phyloP scores from a whole-genome alignment of 2,797 vertebrate species.

The Anabas testudineus region DNA sequence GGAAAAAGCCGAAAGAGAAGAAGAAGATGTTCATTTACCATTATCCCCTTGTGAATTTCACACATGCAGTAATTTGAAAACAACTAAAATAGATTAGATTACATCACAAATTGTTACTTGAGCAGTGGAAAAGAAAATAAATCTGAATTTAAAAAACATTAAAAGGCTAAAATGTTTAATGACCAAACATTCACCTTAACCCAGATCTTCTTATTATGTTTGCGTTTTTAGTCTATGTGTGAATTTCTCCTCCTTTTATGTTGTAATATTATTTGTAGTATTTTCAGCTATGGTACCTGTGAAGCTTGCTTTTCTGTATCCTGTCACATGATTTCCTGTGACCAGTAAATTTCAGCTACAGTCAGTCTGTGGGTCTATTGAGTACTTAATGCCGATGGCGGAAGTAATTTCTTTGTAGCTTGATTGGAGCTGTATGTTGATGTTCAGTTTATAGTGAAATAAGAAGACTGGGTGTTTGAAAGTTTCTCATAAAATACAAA shows the following conservation, averaged over 20 bases:
- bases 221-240: too few species aligned
- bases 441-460: background rate
- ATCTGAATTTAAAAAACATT: background rate
- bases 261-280: constrained; percentile 8
- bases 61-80: background rate
- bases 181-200: too few species aligned
- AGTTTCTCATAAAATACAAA: constrained; percentile 36
- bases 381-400: constrained; percentile 3
- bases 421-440: background rate
- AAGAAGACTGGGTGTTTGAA: background rate
- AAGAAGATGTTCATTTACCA: background rate
- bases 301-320: constrained; percentile 30
- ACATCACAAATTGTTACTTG: too few species aligned
- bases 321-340: constrained; percentile 78
- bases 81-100: background rate
- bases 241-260: background rate
- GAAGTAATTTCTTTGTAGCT: constrained; percentile 30
- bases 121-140: too few species aligned
- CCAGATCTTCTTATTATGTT: too few species aligned
- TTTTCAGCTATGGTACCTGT: background rate
- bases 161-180: too few species aligned
- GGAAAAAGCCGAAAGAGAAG: too few species aligned
- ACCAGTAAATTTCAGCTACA: constrained; percentile 13
- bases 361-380: constrained; percentile 4
- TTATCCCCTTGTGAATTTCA: background rate